Conservation (phyloP, 2,113 vertebrate genomes). For the Malurus elegans region DNA sequence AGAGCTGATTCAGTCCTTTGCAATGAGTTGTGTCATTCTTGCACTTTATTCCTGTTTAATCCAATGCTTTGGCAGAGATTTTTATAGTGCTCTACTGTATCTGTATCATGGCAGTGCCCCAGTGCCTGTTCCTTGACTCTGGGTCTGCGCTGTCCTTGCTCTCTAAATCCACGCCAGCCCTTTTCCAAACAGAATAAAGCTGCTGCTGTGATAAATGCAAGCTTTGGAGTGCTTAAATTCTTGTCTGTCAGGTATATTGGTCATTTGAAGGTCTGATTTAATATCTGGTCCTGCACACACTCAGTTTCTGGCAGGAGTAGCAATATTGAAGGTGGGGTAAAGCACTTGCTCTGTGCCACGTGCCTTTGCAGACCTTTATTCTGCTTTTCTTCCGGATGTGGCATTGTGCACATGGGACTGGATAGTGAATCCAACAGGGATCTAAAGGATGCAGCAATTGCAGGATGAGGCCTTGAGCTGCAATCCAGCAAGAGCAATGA, state of each 20-base stretch:
- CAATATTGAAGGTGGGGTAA: background rate
- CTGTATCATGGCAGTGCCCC: background rate
- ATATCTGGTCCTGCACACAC: background rate
- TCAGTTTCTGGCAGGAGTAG: background rate
- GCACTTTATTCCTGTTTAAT: background rate
- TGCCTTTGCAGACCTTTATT: background rate
- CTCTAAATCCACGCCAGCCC: background rate
- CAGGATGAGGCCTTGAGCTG: background rate
- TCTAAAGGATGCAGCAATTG: background rate
- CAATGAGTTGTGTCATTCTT: background rate
- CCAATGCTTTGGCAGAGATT: background rate
- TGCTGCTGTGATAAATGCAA: background rate
- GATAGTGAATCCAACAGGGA: background rate
- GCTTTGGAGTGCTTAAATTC: background rate
- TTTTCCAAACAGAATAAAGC: background rate
- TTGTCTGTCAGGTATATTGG: background rate
- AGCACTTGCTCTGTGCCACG: background rate
- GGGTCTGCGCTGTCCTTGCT: background rate
- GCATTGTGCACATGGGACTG: fast-evolving
- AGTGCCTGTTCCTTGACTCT: background rate
- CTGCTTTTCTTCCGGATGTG: background rate
- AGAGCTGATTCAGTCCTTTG: background rate
- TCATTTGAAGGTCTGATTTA: background rate
- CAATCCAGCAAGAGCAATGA: background rate
- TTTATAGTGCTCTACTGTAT: background rate